phyloP scores from a whole-genome alignment of 2,797 vertebrate genomes.

The Tympanoctomys barrerae region DNA sequence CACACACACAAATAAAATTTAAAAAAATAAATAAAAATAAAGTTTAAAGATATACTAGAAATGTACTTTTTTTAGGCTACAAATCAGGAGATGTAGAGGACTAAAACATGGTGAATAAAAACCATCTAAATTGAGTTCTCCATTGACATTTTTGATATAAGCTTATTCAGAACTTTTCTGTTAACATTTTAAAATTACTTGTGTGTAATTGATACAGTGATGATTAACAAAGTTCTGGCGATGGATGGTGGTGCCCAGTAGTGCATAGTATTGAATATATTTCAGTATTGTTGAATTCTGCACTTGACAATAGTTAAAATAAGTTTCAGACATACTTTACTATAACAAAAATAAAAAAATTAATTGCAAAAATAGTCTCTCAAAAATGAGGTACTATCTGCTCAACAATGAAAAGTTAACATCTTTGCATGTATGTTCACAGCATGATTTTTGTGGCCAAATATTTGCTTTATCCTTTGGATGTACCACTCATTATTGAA shows the following conservation, averaged over 20 bases:
- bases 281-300: not conserved
- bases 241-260: not conserved
- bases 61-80: constrained; percentile 47
- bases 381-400: constrained; percentile 26
- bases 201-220: not conserved
- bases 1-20: too few relatives aligned
- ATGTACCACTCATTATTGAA: constrained; percentile 65
- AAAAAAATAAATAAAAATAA: not conserved
- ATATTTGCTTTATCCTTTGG: constrained; percentile 70
- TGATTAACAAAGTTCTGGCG: constrained; percentile 1
- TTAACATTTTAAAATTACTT: constrained; percentile 28
- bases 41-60: constrained; percentile 6
- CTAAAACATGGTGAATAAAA: constrained; percentile 20
- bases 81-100: constrained; percentile 10
- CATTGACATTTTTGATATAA: not conserved
- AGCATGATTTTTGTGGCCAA: constrained; percentile 69
- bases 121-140: not conserved
- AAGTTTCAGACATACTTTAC: constrained; percentile 33
- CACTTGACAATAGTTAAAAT: constrained; percentile 51
- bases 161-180: constrained; percentile 5
- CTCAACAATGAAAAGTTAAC: constrained; percentile 59
- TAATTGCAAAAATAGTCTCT: not conserved
- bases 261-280: not conserved
- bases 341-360: not conserved
- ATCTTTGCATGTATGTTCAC: constrained; percentile 57